phyloP scores from a whole-genome alignment of 2,797 vertebrate genomes.

The Characodon lateralis region DNA sequence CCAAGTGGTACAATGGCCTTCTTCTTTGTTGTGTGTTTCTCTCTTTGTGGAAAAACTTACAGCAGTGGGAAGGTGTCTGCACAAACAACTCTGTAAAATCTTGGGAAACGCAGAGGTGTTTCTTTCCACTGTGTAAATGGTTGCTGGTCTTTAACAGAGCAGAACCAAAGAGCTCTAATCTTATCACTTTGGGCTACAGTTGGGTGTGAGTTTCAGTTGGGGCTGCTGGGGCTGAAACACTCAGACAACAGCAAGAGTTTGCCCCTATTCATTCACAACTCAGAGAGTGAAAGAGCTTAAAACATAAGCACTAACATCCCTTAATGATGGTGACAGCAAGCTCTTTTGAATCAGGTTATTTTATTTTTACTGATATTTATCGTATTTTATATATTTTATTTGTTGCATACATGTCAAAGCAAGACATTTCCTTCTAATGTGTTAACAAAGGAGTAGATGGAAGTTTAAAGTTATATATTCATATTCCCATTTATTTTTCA shows the following conservation, averaged over 20 bases:
- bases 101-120: constrained; percentile 66
- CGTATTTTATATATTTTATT: background rate
- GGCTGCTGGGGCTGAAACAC: constrained; percentile 18
- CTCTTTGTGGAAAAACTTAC: constrained; percentile 11
- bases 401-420: background rate
- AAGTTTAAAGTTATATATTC: background rate
- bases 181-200: constrained; percentile 46
- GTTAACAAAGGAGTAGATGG: background rate
- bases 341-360: constrained; percentile 29
- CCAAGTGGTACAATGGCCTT: background rate
- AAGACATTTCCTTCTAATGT: background rate
- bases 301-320: constrained; percentile 21
- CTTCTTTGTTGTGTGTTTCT: constrained; percentile 11
- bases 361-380: background rate
- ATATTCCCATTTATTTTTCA: background rate
- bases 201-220: constrained; percentile 15
- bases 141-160: constrained; percentile 28
- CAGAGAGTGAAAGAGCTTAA: constrained; percentile 21
- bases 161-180: constrained; percentile 44
- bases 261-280: constrained; percentile 27
- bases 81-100: constrained; percentile 18
- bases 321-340: constrained; percentile 49
- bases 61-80: constrained; percentile 14
- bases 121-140: constrained; percentile 19
- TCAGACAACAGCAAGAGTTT: constrained; percentile 22